Evolutionary conservation across 2,888 invertebrate species (phyloP).

Genomic region (Steinernema carpocapsae): DNA sequence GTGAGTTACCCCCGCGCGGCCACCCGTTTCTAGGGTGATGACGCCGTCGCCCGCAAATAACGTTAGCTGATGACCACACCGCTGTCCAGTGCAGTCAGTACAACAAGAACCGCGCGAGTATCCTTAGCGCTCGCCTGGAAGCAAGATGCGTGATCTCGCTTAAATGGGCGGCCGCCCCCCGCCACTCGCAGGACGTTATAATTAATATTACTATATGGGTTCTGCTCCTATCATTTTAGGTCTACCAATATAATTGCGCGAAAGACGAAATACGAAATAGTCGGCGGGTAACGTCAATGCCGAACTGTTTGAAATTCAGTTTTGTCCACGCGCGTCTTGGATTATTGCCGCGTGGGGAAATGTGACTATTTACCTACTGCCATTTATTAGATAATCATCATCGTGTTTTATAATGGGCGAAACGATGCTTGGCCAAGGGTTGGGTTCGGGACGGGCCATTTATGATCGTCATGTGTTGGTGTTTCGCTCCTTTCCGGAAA

Average conservation of each 20-base stretch:
- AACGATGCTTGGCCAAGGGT: neutral
- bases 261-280: no score
- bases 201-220: neutral
- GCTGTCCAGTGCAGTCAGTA: neutral
- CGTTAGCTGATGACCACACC: constrained; percentile 24
- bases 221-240: neutral
- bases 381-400: constrained; percentile 15
- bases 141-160: neutral
- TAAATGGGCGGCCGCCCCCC: neutral
- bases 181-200: neutral
- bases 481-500: no score
- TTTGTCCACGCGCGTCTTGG: neutral
- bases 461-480: neutral
- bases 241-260: no score
- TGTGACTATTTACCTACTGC: neutral
- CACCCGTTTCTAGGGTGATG: constrained; percentile 22
- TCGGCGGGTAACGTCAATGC: no score
- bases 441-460: neutral
- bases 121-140: neutral
- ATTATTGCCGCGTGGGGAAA: neutral
- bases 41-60: neutral
- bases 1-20: neutral
- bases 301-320: no score
- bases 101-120: neutral
- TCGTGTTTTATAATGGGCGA: constrained; percentile 4